These are phyloP conservation scores for Cotesia chilonis DNA, from an alignment of 1,140 invertebrate genomes.

Conservation along the genomic window DNA sequence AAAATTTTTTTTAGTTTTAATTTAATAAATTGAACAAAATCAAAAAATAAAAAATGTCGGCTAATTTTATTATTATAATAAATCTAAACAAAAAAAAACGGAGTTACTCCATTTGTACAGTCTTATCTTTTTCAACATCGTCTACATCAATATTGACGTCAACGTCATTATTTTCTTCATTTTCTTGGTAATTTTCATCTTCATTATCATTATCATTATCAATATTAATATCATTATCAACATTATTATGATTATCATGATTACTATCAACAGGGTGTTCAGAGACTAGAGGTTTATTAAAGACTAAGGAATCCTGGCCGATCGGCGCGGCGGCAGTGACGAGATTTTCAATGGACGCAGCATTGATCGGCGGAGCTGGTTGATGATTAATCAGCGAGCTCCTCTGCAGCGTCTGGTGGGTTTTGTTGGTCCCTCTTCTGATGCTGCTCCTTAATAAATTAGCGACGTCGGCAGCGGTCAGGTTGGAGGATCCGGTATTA, in stretches of 20 bases:
- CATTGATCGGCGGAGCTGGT: conserved; percentile 37
- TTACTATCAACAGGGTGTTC: conserved; percentile 38
- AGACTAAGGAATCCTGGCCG: conserved; percentile 65
- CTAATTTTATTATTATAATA: background rate
- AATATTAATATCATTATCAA: too few species aligned
- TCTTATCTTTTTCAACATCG: conserved; percentile 58
- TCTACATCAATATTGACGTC: conserved; percentile 25
- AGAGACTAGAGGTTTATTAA: conserved; percentile 59
- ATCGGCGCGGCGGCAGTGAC: conserved; percentile 71
- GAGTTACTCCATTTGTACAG: conserved; percentile 58
- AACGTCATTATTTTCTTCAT: too few species aligned
- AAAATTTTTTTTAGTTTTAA: too few species aligned
- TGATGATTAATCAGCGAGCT: conserved; percentile 28
- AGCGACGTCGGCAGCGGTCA: conserved; percentile 70
- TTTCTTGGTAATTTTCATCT: conserved; percentile 39
- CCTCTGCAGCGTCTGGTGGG: conserved; percentile 46
- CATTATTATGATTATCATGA: conserved; percentile 48
- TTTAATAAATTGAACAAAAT: background rate
- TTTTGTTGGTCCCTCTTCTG: conserved; percentile 60
- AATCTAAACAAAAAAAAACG: conserved; percentile 64
- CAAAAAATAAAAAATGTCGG: background rate
- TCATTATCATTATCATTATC: conserved; percentile 34
- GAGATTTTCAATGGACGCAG: conserved; percentile 67
- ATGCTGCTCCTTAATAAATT: conserved; percentile 70
- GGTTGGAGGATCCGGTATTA: conserved; percentile 52